A percentile compares a stretch with the other conserved stretches of the same genome.
Evolutionary conservation across 2,113 vertebrate species (phyloP).

Genomic region (Lanius collurio): DNA sequence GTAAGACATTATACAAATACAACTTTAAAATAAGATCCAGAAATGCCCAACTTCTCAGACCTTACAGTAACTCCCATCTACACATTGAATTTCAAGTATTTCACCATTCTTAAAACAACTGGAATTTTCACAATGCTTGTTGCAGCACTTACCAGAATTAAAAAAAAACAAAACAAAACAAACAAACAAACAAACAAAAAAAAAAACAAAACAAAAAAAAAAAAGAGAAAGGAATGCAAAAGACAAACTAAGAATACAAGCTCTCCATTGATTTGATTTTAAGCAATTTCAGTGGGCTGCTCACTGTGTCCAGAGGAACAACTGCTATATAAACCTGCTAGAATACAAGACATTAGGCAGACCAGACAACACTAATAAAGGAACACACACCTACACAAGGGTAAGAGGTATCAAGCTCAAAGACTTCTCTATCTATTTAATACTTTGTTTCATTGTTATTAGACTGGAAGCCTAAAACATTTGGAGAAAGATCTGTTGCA

Average conservation of each 20-base stretch:
- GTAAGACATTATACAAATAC: background rate
- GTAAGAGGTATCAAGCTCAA: background rate
- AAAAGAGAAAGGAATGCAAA: background rate
- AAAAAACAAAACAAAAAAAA: too few species aligned
- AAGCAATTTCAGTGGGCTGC: background rate
- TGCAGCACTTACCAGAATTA: background rate
- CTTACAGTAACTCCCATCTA: background rate
- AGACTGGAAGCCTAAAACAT: background rate
- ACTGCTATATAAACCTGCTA: background rate
- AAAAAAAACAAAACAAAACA: too few species aligned
- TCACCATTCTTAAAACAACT: background rate
- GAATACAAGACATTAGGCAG: background rate
- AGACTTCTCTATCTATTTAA: background rate
- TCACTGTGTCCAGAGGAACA: background rate
- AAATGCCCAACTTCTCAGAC: background rate
- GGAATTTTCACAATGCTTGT: background rate
- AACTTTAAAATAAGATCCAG: background rate
- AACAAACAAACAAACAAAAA: too few species aligned
- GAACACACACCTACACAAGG: background rate
- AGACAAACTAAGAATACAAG: background rate
- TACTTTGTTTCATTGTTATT: background rate
- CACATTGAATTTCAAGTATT: background rate
- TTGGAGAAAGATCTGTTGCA: background rate
- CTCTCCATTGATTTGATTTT: background rate
- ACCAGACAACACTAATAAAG: background rate